Conservation (phyloP, 2,113 vertebrate species). For the Syngnathoides biaculeatus region DNA sequence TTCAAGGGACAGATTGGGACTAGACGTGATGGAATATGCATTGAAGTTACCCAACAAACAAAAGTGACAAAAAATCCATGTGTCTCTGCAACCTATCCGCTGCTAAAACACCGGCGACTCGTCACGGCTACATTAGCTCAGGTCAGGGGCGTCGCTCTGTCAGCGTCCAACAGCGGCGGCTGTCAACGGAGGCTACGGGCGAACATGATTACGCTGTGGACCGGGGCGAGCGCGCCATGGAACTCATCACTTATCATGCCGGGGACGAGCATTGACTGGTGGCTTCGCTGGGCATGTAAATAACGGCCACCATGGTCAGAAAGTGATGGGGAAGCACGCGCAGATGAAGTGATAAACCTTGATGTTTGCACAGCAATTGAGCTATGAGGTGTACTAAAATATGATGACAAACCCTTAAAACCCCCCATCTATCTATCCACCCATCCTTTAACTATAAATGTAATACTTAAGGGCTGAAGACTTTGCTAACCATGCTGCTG, state of each 20-base stretch:
- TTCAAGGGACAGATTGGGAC: no score
- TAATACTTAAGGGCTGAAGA: neutral
- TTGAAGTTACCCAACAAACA: neutral
- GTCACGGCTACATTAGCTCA: constrained; percentile 1
- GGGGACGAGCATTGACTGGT: constrained; percentile 23
- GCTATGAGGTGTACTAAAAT: neutral
- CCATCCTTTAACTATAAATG: neutral
- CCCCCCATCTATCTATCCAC: neutral
- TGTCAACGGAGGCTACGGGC: constrained; percentile 25
- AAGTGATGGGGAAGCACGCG: neutral
- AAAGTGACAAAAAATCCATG: neutral
- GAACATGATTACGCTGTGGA: constrained; percentile 29
- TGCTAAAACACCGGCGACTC: constrained; percentile 33
- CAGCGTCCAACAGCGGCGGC: constrained; percentile 40
- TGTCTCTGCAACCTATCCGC: neutral
- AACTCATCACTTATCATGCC: constrained; percentile 32
- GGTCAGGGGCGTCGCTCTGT: constrained; percentile 52
- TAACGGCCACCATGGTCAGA: neutral
- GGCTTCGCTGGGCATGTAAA: constrained; percentile 19
- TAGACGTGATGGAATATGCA: no score
- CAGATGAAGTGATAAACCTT: constrained; percentile 13
- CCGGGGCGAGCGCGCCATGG: constrained; percentile 9
- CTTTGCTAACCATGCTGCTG: neutral
- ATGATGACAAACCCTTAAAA: neutral
- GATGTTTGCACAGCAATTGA: neutral